Percentiles rank a stretch among this genome's conserved stretches.
Conservation (phyloP, 2,888 invertebrate genomes). For the Aphodius granarius region DNA sequence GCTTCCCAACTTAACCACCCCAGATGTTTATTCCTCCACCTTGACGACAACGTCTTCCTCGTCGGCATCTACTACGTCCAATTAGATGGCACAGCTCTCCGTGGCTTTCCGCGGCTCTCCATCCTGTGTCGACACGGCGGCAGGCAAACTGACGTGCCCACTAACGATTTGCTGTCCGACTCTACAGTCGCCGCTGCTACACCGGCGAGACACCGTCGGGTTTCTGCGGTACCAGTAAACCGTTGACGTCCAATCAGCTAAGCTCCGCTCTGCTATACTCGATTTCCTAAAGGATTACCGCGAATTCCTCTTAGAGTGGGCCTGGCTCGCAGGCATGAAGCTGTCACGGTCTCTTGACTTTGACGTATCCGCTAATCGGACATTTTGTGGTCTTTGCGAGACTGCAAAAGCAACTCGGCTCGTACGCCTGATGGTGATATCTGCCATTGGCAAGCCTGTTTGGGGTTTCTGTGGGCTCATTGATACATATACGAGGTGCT, state of each 20-base stretch:
- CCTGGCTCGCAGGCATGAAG: not conserved
- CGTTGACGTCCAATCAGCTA: conserved; percentile 10
- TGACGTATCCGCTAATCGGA: conserved; percentile 7
- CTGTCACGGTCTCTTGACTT: not conserved
- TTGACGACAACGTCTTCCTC: not conserved
- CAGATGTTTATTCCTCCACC: not conserved
- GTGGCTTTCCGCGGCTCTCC: not conserved
- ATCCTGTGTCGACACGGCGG: not conserved
- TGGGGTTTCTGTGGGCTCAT: not conserved
- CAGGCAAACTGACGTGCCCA: not conserved
- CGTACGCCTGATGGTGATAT: not conserved
- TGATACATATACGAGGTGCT: too few relatives aligned
- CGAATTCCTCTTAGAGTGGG: not conserved
- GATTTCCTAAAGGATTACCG: conserved; percentile 12
- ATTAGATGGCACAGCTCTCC: not conserved
- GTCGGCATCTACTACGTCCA: not conserved
- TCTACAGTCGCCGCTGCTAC: not conserved
- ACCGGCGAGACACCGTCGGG: not conserved
- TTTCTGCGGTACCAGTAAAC: not conserved
- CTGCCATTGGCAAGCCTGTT: not conserved
- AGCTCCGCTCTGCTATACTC: not conserved
- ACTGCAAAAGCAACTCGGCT: not conserved
- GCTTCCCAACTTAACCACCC: not conserved
- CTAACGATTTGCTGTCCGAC: conserved; percentile 8
- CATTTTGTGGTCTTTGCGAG: not conserved